Conservation (phyloP, 1,140 invertebrate species). For the Nylanderia fulva region DNA sequence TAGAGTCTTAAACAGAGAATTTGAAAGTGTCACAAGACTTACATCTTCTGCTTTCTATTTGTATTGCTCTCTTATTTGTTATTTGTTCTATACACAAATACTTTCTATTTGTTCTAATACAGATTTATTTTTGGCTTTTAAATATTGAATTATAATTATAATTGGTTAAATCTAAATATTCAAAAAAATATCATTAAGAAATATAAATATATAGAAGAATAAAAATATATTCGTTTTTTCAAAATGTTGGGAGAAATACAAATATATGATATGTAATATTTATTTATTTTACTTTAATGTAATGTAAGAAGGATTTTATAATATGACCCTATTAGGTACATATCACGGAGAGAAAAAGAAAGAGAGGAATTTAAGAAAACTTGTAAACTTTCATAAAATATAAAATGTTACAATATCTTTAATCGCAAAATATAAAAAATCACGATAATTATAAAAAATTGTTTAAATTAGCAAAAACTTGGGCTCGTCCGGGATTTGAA, state of each 20-base stretch:
- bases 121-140: background rate
- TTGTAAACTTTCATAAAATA: background rate
- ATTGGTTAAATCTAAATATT: background rate
- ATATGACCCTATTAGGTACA: background rate
- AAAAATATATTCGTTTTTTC: background rate
- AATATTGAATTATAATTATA: background rate
- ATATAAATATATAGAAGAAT: slow-evolving; percentile 2
- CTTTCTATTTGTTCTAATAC: too few relatives aligned
- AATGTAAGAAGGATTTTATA: background rate
- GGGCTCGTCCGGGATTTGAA: slow-evolving; percentile 93
- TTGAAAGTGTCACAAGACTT: slow-evolving; percentile 24
- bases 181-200: background rate
- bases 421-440: slow-evolving; percentile 25
- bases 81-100: slow-evolving; percentile 15
- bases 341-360: too few relatives aligned
- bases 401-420: background rate
- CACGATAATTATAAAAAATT: background rate
- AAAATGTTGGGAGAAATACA: background rate
- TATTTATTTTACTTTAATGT: background rate
- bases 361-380: background rate
- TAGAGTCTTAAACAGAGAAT: background rate
- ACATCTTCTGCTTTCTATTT: slow-evolving; percentile 42
- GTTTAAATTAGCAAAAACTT: background rate
- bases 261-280: background rate
- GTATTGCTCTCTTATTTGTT: slow-evolving; percentile 14